These are phyloP conservation scores for Campoplex nolae DNA, from an alignment of 2,888 invertebrate species.

Conservation along the genomic window DNA sequence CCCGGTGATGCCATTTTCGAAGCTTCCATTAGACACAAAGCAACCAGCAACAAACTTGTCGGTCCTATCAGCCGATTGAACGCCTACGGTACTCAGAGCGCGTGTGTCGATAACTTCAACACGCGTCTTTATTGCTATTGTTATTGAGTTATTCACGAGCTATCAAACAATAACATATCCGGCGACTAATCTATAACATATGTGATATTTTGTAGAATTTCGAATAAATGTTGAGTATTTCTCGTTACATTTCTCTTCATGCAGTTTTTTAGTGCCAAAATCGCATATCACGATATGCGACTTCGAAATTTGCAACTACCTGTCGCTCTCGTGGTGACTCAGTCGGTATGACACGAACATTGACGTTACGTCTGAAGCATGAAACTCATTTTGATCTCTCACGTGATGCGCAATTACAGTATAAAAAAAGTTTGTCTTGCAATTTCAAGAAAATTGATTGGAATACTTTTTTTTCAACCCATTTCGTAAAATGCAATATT, in stretches of 20 bases:
- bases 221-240: slow-evolving; percentile 76
- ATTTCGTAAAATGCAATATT: too few species aligned
- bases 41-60: slow-evolving; percentile 85
- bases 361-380: too few species aligned
- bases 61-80: slow-evolving; percentile 93
- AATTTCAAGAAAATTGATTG: too few species aligned
- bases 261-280: neutral
- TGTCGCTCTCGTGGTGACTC: too few species aligned
- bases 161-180: slow-evolving; percentile 38
- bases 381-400: too few species aligned
- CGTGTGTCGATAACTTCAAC: slow-evolving; percentile 90
- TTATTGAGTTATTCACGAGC: slow-evolving; percentile 67
- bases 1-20: slow-evolving; percentile 93
- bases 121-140: slow-evolving; percentile 93
- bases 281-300: too few species aligned
- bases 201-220: slow-evolving; percentile 78
- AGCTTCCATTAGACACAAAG: slow-evolving; percentile 88
- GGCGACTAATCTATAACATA: slow-evolving; percentile 49
- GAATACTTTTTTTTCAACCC: too few species aligned
- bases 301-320: too few species aligned
- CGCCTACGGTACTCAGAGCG: slow-evolving; percentile 92
- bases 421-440: too few species aligned
- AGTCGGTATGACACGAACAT: too few species aligned
- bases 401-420: too few species aligned
- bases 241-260: slow-evolving; percentile 65